Base-by-base conservation (phyloP, 2,797 vertebrate genomes). In the Mormyrus proboscirostris region DNA sequence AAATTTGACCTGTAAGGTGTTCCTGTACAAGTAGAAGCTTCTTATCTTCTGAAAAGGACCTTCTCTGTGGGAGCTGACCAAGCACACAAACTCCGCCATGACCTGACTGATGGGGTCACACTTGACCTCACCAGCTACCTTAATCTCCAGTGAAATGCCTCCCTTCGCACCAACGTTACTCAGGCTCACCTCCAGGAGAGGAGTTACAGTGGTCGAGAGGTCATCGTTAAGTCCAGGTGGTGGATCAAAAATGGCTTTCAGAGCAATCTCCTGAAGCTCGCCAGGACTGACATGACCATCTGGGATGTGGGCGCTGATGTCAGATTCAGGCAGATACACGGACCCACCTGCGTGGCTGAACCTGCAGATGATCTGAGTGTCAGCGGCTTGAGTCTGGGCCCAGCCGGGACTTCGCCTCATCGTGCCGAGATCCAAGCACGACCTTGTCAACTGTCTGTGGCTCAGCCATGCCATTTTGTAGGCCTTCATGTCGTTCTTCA, bases 381-480 rank as follows among this genome's bases (percentile, higher is more conserved):
- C 95, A 55, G 95, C 93, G 65, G 94, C 93, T 91, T 97, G 96
- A 0, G 96, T 97, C 92, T 97, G 96, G 47, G 95, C 94, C 96
- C 96, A 96, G 19, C 96, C 96, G 1, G 92, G 95, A 90, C 94
- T 96, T n/a, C 94, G 95, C 90, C 93, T 95, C 91, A 95, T 93
- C 12, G 92, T 91, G 91, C 95, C 94, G 88, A 96, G 93, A 93
- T 96, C 95, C 57, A 96, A 87, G 86, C 96, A 97, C 83, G 96
- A 97, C 0, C 95, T 92, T 0, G 95, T 95, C 57, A 97, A 92
- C 62, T 96, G 96, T 8, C 95, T 93, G 29, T 96, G 96, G 90
- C 93, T 96, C 92, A 97, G 29, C 96, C 96, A 97, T 59, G 96
- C 96, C 92, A 94, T 93, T 91, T 92, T 96, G 91, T 96, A 96